Conservation (phyloP, 2,113 vertebrate species). For the Oncorhynchus mykiss region DNA sequence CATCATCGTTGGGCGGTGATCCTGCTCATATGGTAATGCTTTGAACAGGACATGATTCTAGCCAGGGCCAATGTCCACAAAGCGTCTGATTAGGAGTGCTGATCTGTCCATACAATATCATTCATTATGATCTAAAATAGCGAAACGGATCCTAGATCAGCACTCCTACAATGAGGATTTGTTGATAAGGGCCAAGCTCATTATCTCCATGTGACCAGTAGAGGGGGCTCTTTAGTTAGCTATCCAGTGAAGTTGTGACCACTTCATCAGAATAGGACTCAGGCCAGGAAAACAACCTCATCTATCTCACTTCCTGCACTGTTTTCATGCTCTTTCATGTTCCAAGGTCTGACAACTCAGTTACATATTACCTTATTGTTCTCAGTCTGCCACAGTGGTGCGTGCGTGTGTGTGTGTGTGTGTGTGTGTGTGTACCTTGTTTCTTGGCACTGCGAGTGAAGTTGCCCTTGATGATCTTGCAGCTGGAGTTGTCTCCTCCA, state of each 20-base stretch:
- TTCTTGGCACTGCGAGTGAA: constrained; percentile 87
- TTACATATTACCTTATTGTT: neutral
- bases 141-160: too few relatives aligned
- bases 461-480: constrained; percentile 90
- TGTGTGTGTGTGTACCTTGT: constrained; percentile 70
- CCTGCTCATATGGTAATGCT: constrained; percentile 29
- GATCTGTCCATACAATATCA: too few relatives aligned
- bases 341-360: neutral
- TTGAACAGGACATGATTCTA: neutral
- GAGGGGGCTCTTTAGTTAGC: constrained; percentile 53
- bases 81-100: too few relatives aligned
- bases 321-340: neutral
- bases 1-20: constrained; percentile 28
- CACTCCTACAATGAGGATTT: too few relatives aligned
- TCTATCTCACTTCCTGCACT: neutral
- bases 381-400: neutral
- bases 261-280: neutral
- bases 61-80: neutral
- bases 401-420: neutral
- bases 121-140: too few relatives aligned
- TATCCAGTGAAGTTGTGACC: neutral
- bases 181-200: too few relatives aligned
- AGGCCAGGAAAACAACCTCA: constrained; percentile 10
- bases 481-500: constrained; percentile 90
- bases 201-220: constrained; percentile 34